A percentile compares a stretch with the other conserved stretches of the same genome.
Conservation (phyloP, 2,888 invertebrate genomes). For the Ormyrus pomaceus region DNA sequence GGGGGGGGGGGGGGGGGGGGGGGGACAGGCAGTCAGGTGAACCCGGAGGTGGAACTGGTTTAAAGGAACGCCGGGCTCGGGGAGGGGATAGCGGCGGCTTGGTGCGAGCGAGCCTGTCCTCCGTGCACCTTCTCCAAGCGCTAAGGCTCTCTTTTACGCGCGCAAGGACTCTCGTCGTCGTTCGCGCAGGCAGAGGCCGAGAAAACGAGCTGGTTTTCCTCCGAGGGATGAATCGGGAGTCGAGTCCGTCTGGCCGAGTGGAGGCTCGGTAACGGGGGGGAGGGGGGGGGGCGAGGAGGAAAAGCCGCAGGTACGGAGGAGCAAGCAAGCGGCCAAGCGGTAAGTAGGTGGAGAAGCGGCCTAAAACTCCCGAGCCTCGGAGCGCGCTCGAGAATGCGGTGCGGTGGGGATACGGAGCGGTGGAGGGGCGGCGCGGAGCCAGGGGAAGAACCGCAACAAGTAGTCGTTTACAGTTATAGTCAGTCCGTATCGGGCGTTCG, state of each 20-base stretch:
- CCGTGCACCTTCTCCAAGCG: neutral
- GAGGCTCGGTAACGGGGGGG: too few species aligned
- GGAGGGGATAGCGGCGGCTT: conserved; percentile 4
- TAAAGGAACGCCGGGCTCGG: conserved; percentile 52
- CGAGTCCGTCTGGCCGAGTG: too few species aligned
- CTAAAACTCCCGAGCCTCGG: neutral
- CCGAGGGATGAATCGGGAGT: too few species aligned
- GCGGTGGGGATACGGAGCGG: conserved; percentile 34
- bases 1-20: conserved; percentile 11
- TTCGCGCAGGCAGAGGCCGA: too few species aligned
- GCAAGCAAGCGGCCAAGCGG: conserved; percentile 23
- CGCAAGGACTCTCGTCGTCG: too few species aligned
- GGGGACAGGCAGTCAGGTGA: conserved; percentile 58
- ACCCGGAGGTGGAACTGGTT: conserved; percentile 61
- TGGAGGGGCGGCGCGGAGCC: conserved; percentile 55
- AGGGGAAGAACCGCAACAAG: conserved; percentile 72
- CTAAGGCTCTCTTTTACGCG: neutral
- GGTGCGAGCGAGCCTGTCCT: conserved; percentile 7
- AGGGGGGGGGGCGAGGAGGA: too few species aligned
- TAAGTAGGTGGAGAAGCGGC: neutral
- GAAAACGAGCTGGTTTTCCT: too few species aligned
- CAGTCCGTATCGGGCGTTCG: conserved; percentile 76
- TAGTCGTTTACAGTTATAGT: conserved; percentile 76
- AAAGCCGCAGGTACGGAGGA: neutral
- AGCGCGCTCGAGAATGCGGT: conserved; percentile 30